Base-by-base conservation (phyloP, 2,797 vertebrate genomes). In the Sebastes kiyomatsui region DNA sequence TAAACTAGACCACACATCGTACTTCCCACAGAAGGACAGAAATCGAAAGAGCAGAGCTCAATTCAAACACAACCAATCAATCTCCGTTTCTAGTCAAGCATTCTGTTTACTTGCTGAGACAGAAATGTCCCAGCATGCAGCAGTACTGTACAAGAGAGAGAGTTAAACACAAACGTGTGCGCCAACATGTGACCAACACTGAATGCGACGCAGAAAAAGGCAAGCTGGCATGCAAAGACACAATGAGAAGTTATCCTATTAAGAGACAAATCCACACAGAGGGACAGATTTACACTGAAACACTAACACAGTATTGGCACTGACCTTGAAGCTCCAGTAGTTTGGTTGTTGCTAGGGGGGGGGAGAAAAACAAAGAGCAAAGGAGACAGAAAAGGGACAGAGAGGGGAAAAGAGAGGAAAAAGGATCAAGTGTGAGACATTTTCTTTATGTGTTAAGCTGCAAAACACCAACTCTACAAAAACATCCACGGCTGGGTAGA, bases 241-340 rank as follows among this genome's bases (percentile, higher is more conserved):
- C 77, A 74, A 76, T 71, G 80, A 64, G 69, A 46, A 82, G 66
- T 85, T 74, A 87, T 90, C 90, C 85, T 79, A 81, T 93, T 83
- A 90, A 23, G 72, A 90, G 73, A 85, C 79, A 72, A 78, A 91
- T 73, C 78, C 78, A 86, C 87, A 90, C 67, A 88, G 77, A 89
- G 75, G 75, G 80, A 78, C 77, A 84, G 82, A 93, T 82, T 87
- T 82, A 91, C 25, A 5, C 78, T 65, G 64, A 87, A 72, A 88
- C 86, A 90, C 83, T 90, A 92, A 92, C 83, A 91, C 72, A 90
- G 55, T 72, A 35, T 81, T 84, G 91, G 86, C 96, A 98, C 98
- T 99, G 96, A 99, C 98, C 98, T 99, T 99, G 97, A 99, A 99
- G 95, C 98, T 99, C 98, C 98, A 99, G 97, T 99, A 99, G 97